Base-by-base conservation (phyloP, 2,888 invertebrate genomes). In the Lithophane semibrunnea region DNA sequence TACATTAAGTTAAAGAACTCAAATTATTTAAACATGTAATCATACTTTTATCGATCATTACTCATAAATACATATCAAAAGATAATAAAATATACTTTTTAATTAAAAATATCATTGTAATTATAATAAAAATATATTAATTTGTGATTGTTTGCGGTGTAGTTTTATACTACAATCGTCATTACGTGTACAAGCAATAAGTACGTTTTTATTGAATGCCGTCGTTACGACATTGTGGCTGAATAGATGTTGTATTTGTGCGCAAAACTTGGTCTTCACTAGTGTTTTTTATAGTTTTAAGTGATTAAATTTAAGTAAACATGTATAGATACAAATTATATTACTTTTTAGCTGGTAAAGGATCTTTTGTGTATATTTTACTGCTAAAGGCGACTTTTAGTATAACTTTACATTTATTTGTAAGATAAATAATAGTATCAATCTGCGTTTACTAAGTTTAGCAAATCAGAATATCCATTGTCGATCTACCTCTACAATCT, bases 151-250 rank as follows among this genome's bases (percentile, higher is more conserved):
- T 96, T 96, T 96, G 96, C 96, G 93, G 91, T 93, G 92, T 93
- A 92, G 94, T 86, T 87, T 88, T 84, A 80, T 86, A 89, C 86
- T 88, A 87, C 88, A 13, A 54, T 77, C 80, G 93, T 94, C 92
- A 96, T 95, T 96, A 96, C 96, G 96, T 96, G 96, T 96, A 96
- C 94, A 96, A 96, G 96, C 96, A 96, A 96, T 96, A 96, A 96
- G 54, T 94, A 95, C 90, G 92, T 94, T 96, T 96, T 95, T 95
- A 95, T 94, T 84, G 91, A 86, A 93, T 88, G 95, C 95, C 93
- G 94, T 95, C 93, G 90, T 88, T 83, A 90, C 84, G 94, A 94
- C 92, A 92, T 79, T 88, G 85, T 93, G 95, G 94, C 95, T 93
- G 93, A 92, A 73, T 96, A 89, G 95, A 91, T 96, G 96, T 96